Evolutionary conservation across 2,888 invertebrate species (phyloP).

Genomic region (Pimpla rufipes): DNA sequence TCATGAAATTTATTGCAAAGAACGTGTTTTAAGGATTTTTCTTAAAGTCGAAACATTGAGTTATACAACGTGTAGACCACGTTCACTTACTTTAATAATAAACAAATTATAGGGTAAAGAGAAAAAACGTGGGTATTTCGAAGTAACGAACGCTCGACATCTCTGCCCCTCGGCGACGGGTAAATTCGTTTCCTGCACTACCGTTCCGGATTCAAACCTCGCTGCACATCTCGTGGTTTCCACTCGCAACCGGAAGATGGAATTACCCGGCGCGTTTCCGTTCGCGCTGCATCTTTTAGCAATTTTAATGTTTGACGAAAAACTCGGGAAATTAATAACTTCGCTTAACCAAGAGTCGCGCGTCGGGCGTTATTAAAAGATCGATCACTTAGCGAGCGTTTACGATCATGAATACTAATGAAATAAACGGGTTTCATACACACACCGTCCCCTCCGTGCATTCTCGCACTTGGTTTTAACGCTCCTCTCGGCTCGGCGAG

Average conservation of each 20-base stretch:
- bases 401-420: slow-evolving; percentile 5
- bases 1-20: no score
- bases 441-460: background rate
- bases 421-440: background rate
- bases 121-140: no score
- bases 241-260: background rate
- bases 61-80: no score
- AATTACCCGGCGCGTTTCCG: background rate
- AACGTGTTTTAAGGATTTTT: no score
- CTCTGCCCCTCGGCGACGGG: background rate
- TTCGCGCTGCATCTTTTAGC: background rate
- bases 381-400: slow-evolving; percentile 6
- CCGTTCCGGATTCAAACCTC: background rate
- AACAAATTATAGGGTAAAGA: no score
- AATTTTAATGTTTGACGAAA: slow-evolving; percentile 7
- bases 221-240: background rate
- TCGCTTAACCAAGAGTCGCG: slow-evolving; percentile 6
- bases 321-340: background rate
- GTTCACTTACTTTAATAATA: no score
- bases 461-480: slow-evolving; percentile 4
- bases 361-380: slow-evolving; percentile 3
- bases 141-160: no score
- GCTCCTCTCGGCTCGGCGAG: slow-evolving; percentile 29
- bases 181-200: background rate
- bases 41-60: no score